Conservation (phyloP, 2,888 invertebrate genomes). For the Fissipunctia ypsillon region DNA sequence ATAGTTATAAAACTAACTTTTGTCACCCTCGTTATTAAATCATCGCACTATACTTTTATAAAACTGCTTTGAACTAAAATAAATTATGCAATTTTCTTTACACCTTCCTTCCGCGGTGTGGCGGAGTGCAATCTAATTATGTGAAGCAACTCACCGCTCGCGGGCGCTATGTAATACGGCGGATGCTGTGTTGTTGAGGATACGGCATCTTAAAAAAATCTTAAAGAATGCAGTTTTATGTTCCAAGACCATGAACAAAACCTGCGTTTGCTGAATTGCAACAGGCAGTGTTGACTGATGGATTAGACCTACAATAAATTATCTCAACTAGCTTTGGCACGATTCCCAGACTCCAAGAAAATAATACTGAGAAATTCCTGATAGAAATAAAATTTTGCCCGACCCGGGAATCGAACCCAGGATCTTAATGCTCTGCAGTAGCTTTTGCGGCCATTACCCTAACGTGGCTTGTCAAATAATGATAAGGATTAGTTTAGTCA, state of each 20-base stretch:
- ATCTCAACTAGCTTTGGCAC: background rate
- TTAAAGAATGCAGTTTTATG: background rate
- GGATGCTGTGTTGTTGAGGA: conserved; percentile 39
- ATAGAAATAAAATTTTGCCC: background rate
- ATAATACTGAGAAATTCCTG: background rate
- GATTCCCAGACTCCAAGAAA: too few species aligned
- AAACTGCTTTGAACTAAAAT: conserved; percentile 65
- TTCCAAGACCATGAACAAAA: background rate
- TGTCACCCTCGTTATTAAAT: conserved; percentile 23
- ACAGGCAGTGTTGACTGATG: background rate
- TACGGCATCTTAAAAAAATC: conserved; percentile 24
- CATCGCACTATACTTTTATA: conserved; percentile 48
- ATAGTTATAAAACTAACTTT: conserved; percentile 5
- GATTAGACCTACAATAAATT: background rate
- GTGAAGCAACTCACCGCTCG: conserved; percentile 70
- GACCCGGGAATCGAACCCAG: background rate
- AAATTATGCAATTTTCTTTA: conserved; percentile 75
- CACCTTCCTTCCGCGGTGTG: conserved; percentile 72
- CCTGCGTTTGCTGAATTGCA: background rate
- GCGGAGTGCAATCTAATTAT: conserved; percentile 74
- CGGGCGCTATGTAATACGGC: conserved; percentile 59
- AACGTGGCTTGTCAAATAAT: background rate
- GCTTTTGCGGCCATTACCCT: background rate
- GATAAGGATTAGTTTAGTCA: background rate
- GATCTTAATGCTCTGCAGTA: background rate